A percentile compares a stretch with the other conserved stretches of the same genome.
Evolutionary conservation across 2,113 vertebrate species (phyloP).

Genomic region (Illadopsis cleaveri): DNA sequence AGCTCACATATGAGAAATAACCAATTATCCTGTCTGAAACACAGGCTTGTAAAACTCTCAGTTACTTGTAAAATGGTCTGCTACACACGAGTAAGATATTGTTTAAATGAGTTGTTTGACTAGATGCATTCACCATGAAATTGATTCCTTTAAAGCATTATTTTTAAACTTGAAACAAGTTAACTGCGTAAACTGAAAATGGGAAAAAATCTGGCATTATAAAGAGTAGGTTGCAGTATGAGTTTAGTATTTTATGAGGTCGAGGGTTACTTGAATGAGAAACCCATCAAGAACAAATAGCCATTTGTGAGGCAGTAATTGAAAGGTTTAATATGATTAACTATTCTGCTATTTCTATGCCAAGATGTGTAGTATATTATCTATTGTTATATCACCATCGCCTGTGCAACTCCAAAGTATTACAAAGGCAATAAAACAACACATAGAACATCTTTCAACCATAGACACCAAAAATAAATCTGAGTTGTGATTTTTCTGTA

Average conservation of each 20-base stretch:
- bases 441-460: background rate
- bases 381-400: background rate
- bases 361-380: background rate
- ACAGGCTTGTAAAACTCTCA: conserved; percentile 87
- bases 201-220: conserved; percentile 33
- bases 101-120: conserved; percentile 80
- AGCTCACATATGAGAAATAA: conserved; percentile 84
- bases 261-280: background rate
- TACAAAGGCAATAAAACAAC: background rate
- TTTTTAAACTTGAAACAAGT: conserved; percentile 67
- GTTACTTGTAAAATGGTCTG: conserved; percentile 90
- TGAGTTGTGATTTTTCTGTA: background rate
- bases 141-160: conserved; percentile 80
- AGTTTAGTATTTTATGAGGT: conserved; percentile 54
- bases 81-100: conserved; percentile 82
- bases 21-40: conserved; percentile 90
- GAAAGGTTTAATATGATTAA: background rate
- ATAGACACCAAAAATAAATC: background rate
- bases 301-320: conserved; percentile 12
- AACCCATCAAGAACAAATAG: conserved; percentile 27
- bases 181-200: conserved; percentile 59
- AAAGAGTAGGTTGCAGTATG: background rate
- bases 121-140: conserved; percentile 89
- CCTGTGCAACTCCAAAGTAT: background rate
- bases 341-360: background rate